phyloP scores from a whole-genome alignment of 2,888 invertebrate genomes.

The Spodoptera exigua region DNA sequence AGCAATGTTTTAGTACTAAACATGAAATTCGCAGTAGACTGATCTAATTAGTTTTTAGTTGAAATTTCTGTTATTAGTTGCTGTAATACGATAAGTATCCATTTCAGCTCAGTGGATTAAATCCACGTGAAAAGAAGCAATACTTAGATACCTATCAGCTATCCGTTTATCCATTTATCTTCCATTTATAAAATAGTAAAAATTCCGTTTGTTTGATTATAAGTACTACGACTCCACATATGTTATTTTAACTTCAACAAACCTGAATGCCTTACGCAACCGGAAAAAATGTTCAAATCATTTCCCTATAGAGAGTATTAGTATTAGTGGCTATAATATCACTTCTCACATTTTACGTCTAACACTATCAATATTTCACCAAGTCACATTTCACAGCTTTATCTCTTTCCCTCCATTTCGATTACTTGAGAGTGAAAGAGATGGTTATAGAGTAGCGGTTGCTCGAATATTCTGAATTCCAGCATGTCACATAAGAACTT shows the following conservation, averaged over 20 bases:
- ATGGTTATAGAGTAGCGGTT: constrained; percentile 28
- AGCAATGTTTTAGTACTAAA: constrained; percentile 11
- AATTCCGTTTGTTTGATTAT: too few species aligned
- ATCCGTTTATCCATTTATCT: too few species aligned
- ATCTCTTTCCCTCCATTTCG: constrained; percentile 27
- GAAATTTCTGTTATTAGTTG: not conserved
- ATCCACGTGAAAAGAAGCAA: too few species aligned
- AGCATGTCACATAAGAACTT: constrained; percentile 49
- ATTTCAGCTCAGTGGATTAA: too few species aligned
- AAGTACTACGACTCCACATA: constrained; percentile 1
- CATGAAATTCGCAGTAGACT: constrained; percentile 9
- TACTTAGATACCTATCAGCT: too few species aligned
- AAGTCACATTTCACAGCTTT: constrained; percentile 14
- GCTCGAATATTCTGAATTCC: constrained; percentile 51
- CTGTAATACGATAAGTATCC: too few species aligned
- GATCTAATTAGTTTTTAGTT: not conserved
- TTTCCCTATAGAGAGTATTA: constrained; percentile 29
- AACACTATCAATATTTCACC: constrained; percentile 42
- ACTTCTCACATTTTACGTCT: constrained; percentile 38
- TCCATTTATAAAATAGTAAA: too few species aligned
- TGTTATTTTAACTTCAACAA: constrained; percentile 13
- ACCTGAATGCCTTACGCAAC: constrained; percentile 29
- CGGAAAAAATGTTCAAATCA: constrained; percentile 28
- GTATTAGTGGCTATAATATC: constrained; percentile 39
- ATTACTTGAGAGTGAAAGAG: constrained; percentile 32